Evolutionary conservation across 2,888 invertebrate species (phyloP).

Genomic region (Penaeus monodon): DNA sequence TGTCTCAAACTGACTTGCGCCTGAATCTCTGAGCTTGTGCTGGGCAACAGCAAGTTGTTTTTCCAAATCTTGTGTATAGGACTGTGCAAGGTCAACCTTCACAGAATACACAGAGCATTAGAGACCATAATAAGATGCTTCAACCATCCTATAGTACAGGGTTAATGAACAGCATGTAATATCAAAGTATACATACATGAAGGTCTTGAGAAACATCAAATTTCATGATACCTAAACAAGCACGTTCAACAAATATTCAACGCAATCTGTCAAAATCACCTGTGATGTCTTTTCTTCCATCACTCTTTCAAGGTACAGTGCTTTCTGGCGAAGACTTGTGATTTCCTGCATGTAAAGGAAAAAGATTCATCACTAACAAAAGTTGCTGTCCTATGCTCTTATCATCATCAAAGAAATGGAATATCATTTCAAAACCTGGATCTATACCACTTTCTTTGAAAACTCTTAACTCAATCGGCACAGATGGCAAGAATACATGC

Average conservation of each 20-base stretch:
- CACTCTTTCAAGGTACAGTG: conserved; percentile 8
- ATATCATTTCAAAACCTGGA: too few species aligned
- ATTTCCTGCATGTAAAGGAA: conserved; percentile 17
- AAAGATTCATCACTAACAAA: neutral
- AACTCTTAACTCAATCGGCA: too few species aligned
- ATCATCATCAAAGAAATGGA: too few species aligned
- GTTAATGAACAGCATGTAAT: too few species aligned
- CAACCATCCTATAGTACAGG: too few species aligned
- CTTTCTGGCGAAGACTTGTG: conserved; percentile 10
- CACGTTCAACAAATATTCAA: neutral
- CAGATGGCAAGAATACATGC: too few species aligned
- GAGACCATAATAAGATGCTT: neutral
- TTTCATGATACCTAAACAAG: too few species aligned
- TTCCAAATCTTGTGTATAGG: conserved; percentile 22
- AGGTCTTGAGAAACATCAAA: too few species aligned
- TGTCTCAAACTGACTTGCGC: neutral
- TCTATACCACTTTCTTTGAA: too few species aligned
- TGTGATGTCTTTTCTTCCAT: conserved; percentile 30
- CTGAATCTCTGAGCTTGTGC: conserved; percentile 11
- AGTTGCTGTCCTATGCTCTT: too few species aligned
- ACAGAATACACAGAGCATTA: neutral
- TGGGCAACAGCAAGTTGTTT: neutral
- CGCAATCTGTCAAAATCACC: conserved; percentile 10
- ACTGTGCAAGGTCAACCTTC: conserved; percentile 19
- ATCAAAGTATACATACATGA: too few species aligned